Conservation (phyloP, 2,113 vertebrate genomes). For the human region GRCh38 chr2:188858001-188858500, state of each 20-base stretch:
- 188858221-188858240: slow-evolving; percentile 4
- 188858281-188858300: background rate
- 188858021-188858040: background rate
- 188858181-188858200: background rate
- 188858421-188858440: background rate
- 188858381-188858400: background rate
- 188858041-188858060: background rate
- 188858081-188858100: background rate
- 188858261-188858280: background rate
- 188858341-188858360: background rate
- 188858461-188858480: background rate
- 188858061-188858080: slow-evolving; percentile 6
- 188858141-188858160: slow-evolving; percentile 45
- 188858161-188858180: slow-evolving; percentile 10
- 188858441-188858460: background rate
- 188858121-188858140: slow-evolving; percentile 27
- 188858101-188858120: slow-evolving; percentile 55
- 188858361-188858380: background rate
- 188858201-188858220: slow-evolving; percentile 29
- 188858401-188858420: background rate
- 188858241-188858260: background rate
- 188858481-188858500: background rate
- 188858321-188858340: background rate
- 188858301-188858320: background rate
- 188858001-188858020: background rate